phyloP scores from a whole-genome alignment of 2,113 vertebrate species.

The Synchiropus splendidus region DNA sequence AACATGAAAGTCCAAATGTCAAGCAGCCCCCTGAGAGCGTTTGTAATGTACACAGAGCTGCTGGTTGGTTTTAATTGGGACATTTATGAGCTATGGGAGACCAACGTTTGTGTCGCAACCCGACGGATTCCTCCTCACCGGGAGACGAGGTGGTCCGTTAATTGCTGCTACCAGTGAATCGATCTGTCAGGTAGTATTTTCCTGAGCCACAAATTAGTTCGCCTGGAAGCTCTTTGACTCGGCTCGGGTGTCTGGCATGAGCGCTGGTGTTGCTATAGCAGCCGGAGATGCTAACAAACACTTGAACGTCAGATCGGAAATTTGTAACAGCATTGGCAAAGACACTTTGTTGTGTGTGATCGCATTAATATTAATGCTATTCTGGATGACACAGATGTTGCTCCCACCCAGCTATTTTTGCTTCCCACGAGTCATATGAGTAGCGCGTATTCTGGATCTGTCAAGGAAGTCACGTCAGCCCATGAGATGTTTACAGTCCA shows the following conservation, averaged over 20 bases:
- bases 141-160: conserved; percentile 40
- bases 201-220: conserved; percentile 57
- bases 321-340: too few relatives aligned
- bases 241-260: conserved; percentile 32
- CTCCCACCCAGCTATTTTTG: too few relatives aligned
- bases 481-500: too few relatives aligned
- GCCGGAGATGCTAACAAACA: conserved; percentile 46
- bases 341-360: too few relatives aligned
- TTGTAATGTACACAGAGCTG: conserved; percentile 45
- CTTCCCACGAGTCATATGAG: too few relatives aligned
- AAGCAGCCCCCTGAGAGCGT: conserved; percentile 47
- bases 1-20: conserved; percentile 61
- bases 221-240: conserved; percentile 35
- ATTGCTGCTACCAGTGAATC: conserved; percentile 52
- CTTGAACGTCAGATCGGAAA: too few relatives aligned
- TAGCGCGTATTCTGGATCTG: too few relatives aligned
- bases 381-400: too few relatives aligned
- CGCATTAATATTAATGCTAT: too few relatives aligned
- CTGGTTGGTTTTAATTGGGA: conserved; percentile 60
- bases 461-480: too few relatives aligned
- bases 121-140: conserved; percentile 3
- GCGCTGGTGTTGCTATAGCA: conserved; percentile 32
- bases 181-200: conserved; percentile 60
- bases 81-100: conserved; percentile 57
- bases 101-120: conserved; percentile 38